Percentiles rank a stretch among this genome's conserved stretches.
Conservation (phyloP, 2,888 invertebrate species). For the Drosophila parthenogenetica region DNA sequence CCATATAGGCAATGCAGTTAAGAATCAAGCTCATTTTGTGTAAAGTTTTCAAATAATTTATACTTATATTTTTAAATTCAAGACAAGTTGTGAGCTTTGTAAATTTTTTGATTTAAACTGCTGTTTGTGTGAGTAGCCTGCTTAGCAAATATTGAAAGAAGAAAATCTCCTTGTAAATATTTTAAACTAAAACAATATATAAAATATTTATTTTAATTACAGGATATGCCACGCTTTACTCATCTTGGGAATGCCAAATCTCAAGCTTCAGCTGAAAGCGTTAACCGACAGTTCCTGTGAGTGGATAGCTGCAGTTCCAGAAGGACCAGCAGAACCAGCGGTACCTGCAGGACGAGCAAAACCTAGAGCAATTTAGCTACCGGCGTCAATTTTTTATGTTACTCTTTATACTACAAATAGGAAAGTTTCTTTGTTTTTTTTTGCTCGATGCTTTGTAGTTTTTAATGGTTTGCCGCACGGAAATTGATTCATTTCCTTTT, state of each 20-base stretch:
- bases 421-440: constrained; percentile 40
- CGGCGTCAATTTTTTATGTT: constrained; percentile 47
- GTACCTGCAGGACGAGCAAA: background rate
- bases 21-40: constrained; percentile 27
- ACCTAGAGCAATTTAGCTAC: constrained; percentile 1
- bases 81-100: too few relatives aligned
- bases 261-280: constrained; percentile 16
- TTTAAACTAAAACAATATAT: too few relatives aligned
- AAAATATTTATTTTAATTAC: too few relatives aligned
- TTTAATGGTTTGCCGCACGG: constrained; percentile 75
- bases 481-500: constrained; percentile 79
- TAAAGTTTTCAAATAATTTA: background rate
- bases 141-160: too few relatives aligned
- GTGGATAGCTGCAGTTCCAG: constrained; percentile 3
- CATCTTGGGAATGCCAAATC: constrained; percentile 3
- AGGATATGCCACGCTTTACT: background rate
- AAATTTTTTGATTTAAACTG: too few relatives aligned
- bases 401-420: constrained; percentile 27
- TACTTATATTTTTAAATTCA: background rate
- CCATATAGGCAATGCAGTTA: constrained; percentile 22
- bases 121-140: too few relatives aligned
- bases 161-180: too few relatives aligned
- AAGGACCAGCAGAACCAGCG: background rate
- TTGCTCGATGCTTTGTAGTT: constrained; percentile 64
- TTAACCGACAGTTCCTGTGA: background rate